phyloP scores from a whole-genome alignment of 2,113 vertebrate genomes.

The Catagonus wagneri region DNA sequence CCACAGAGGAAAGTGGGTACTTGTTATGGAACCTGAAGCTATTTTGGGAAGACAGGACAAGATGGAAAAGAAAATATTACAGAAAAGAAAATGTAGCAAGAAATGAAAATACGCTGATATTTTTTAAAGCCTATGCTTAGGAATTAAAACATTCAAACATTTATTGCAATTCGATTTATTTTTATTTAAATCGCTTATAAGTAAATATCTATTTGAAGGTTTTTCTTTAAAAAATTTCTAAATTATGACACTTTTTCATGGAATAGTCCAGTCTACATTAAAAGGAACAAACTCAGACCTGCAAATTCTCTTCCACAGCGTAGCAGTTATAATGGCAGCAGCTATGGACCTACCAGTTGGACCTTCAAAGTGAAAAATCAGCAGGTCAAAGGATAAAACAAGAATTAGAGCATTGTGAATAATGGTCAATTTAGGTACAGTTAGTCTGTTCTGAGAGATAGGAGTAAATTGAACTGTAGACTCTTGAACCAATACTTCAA shows the following conservation, averaged over 20 bases:
- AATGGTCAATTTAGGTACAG: background rate
- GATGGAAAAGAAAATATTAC: conserved; percentile 17
- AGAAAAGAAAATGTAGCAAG: background rate
- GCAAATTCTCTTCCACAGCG: background rate
- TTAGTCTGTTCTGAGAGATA: background rate
- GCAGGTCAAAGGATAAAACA: background rate
- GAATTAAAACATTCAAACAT: background rate
- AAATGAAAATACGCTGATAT: background rate
- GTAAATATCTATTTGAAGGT: conserved; percentile 27
- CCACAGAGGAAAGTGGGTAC: conserved; percentile 67
- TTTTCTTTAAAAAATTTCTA: background rate
- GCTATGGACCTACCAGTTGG: background rate
- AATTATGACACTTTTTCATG: background rate
- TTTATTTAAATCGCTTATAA: background rate
- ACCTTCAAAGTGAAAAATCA: background rate
- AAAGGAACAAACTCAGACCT: background rate
- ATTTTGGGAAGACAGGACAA: conserved; percentile 59
- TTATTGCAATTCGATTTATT: background rate
- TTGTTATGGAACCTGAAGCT: conserved; percentile 27
- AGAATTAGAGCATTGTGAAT: background rate
- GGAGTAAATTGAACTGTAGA: background rate
- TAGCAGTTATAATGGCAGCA: background rate
- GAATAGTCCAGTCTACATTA: background rate
- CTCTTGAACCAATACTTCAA: background rate
- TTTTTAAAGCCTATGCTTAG: background rate